phyloP scores from a whole-genome alignment of 1,140 invertebrate species.

The Diplogasteroides magnus region DNA sequence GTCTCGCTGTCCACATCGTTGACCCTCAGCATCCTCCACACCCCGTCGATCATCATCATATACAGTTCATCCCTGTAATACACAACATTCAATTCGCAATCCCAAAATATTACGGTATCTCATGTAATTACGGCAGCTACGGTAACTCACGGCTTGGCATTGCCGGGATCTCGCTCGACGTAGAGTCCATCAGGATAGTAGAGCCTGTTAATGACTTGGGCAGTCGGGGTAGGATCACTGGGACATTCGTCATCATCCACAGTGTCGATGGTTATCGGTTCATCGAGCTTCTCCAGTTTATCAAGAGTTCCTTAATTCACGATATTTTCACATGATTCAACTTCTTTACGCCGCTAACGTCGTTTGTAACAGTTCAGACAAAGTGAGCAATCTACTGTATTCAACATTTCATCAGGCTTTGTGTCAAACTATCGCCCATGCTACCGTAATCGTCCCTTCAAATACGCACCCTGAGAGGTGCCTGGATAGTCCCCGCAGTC shows the following conservation, averaged over 20 bases:
- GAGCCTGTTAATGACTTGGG: conserved; percentile 12
- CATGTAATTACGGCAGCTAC: neutral
- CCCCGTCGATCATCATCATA: conserved; percentile 23
- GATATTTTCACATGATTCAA: no score
- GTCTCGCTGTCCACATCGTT: conserved; percentile 17
- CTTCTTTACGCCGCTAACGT: no score
- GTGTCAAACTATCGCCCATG: no score
- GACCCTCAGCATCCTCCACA: conserved; percentile 23
- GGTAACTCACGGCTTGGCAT: neutral
- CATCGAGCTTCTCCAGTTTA: no score
- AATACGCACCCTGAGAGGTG: no score
- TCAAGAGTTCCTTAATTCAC: no score
- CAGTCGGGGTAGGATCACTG: neutral
- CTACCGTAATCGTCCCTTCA: no score
- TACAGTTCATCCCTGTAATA: conserved; percentile 26
- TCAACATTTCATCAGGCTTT: no score
- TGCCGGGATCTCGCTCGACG: conserved; percentile 19
- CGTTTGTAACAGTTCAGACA: no score
- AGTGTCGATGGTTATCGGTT: no score
- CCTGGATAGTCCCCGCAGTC: no score
- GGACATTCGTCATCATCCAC: neutral
- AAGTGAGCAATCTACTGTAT: no score
- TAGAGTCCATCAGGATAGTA: conserved; percentile 27
- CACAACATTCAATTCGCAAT: neutral
- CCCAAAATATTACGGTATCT: neutral